A percentile compares a stretch with the other conserved stretches of the same genome.
Evolutionary conservation across 2,797 vertebrate species (phyloP).

Genomic region (Tokudaia muenninki): DNA sequence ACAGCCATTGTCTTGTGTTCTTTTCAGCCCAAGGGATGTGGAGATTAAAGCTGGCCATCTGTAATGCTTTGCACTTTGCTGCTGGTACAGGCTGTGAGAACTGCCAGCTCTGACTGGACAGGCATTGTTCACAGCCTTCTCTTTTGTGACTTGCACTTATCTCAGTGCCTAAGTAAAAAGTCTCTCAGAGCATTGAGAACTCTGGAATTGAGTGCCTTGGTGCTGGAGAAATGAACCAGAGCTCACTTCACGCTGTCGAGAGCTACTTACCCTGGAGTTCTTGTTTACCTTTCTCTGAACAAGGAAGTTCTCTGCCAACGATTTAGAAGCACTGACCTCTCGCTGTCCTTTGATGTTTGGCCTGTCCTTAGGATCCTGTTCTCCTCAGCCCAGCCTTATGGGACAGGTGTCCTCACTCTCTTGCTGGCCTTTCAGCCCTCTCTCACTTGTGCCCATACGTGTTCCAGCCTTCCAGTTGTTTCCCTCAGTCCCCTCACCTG

Average conservation of each 20-base stretch:
- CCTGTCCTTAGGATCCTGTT: neutral
- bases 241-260: neutral
- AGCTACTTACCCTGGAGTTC: neutral
- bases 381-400: neutral
- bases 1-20: neutral
- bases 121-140: neutral
- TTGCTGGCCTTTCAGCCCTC: neutral
- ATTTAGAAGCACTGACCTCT: neutral
- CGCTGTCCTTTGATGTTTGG: neutral
- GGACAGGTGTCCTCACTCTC: neutral
- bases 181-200: neutral
- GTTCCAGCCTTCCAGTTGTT: neutral
- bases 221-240: neutral
- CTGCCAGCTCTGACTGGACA: neutral
- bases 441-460: neutral
- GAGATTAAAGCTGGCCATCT: neutral
- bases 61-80: neutral
- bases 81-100: neutral
- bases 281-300: neutral
- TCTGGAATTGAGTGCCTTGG: neutral
- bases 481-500: too few species aligned
- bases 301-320: neutral
- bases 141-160: neutral
- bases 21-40: neutral
- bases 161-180: neutral